Evolutionary conservation across 1,140 invertebrate genomes (phyloP), one percentile per base, ranked within the genome.

Genomic region (Notospermus geniculatus): DNA sequence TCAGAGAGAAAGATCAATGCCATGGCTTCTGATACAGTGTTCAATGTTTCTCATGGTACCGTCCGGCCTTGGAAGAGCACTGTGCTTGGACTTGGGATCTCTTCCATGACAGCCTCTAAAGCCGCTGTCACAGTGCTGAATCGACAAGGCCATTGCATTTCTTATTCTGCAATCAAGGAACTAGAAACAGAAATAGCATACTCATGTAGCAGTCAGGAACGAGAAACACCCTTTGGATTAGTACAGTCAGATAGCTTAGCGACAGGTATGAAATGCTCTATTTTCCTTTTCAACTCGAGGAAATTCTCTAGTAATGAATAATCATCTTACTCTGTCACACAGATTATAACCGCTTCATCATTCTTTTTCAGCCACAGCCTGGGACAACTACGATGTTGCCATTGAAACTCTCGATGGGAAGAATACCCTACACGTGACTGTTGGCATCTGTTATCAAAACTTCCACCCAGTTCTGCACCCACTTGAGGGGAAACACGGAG

Each of bases 131-230:
- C 15, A 9, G 43, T 63, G 19, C 53, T 61, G 27, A 61, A 61
- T 43, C 23, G 59, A 7, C 29, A 52, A n/a, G 59, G 59, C 7
- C 39, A 60, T 27, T 63, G 15, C 43, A 36, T 63, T 13, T 60
- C 39, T 41, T 63, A 59, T 46, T n/a, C 46, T 32, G 62, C 60
- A 19, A 29, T 50, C 29, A 63, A 63, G 41, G 50, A 15, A 29
- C 17, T 61, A 23, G 59, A 61, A 27, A 61, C 59, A 19, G 59
- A 61, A 25, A 41, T 61, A 23, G 59, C 59, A 58, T 61, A 56
- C 45, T 36, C 59, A 17, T 23, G 19, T 23, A 25, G 50, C 39
- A 23, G 2, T n/a, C 30, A 56, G 19, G 53, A 56, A 25, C 25
- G 50, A 57, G 52, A 61, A 23, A 11, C 59, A 13, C 59, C 52